Percentiles rank a stretch among this genome's conserved stretches.
phyloP scores from a whole-genome alignment of 2,797 vertebrate species.

The Acanthornis magna region DNA sequence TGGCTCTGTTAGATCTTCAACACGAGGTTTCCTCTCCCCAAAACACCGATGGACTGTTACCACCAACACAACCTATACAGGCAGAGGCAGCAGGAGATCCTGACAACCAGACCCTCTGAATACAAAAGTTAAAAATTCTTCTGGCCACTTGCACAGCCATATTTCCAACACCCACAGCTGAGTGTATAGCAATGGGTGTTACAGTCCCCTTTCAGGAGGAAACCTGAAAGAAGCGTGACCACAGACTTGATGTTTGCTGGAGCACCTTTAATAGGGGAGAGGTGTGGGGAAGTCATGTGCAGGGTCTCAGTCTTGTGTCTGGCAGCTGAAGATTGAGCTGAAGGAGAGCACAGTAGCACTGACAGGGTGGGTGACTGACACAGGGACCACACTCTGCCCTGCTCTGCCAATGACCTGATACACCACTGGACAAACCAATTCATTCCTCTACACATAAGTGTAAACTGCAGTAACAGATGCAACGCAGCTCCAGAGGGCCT shows the following conservation, averaged over 20 bases:
- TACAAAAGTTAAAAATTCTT: not conserved
- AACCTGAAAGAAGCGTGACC: not conserved
- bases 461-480: not conserved
- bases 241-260: not conserved
- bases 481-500: not conserved
- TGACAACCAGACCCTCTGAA: not conserved
- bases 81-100: not conserved
- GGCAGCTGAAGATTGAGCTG: not conserved
- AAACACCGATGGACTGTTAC: not conserved
- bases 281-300: accelerated
- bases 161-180: not conserved
- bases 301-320: not conserved
- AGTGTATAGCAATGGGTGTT: not conserved
- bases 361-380: not conserved
- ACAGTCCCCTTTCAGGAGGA: not conserved
- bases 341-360: not conserved
- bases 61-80: not conserved
- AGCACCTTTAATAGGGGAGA: not conserved
- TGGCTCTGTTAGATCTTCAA: not conserved
- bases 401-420: not conserved
- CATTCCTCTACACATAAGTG: not conserved
- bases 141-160: not conserved
- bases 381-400: too few species aligned
- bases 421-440: not conserved
- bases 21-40: not conserved